Evolutionary conservation across 2,888 invertebrate species (phyloP), one percentile per base, ranked within the genome.

Genomic region (Scrobipalpa atriplicella): DNA sequence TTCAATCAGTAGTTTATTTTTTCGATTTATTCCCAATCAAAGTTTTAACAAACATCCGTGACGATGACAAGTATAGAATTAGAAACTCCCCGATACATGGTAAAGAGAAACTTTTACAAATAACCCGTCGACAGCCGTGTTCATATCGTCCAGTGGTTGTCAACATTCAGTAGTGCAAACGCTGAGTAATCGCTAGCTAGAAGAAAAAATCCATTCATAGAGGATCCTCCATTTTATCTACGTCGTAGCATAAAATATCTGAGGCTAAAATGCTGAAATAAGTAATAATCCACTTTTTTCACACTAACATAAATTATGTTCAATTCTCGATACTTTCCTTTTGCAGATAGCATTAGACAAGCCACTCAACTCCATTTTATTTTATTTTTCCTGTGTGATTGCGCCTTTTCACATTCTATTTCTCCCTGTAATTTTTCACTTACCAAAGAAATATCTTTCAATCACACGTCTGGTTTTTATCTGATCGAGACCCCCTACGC

Each of bases 401-500:
- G 41, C 8, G 13, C 13, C 13, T 13, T n/a, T 16, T 16, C 10
- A 1, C n/a, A 3, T 5, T n/a, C 16, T n/a, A 16, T 47, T 0
- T 47, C 29, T 29, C 29, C 47, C 16, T 43, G 11, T 3, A 47
- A 47, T 47, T 47, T 47, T 47, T 47, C 47, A 47, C 47, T n/a
- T 16, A 47, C 47, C 47, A 16, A 47, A n/a, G 47, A 16, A 16
- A 47, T 47, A 47, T 47, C n/a, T 47, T 47, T 47, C 47, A 47
- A 47, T 47, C 47, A 47, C 47, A 47, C 16, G 47, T 47, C 47
- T 5, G 16, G n/a, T 16, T 47, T 47, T 47, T 47, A 47, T 47
- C 47, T n/a, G 47, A 47, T 47, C 47, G n/a, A 47, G 47, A 47
- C 47, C 47, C 47, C 47, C 47, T 16, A 69, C 68, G 2, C 29